Evolutionary conservation across 2,113 vertebrate genomes (phyloP).

Genomic region (Lynx canadensis): DNA sequence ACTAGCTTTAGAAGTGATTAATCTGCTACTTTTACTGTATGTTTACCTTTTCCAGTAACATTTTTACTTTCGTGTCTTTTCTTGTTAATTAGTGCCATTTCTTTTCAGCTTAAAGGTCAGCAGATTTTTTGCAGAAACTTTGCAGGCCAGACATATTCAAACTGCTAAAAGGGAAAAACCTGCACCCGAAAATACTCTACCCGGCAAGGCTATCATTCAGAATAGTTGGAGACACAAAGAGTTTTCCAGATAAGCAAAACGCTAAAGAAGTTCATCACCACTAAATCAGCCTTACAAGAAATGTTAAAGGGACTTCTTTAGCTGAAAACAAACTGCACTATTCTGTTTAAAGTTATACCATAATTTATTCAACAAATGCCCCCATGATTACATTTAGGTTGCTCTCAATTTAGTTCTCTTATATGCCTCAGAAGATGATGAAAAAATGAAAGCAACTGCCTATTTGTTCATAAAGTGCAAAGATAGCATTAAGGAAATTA

Average conservation of each 20-base stretch:
- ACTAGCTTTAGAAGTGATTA: neutral
- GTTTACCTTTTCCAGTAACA: neutral
- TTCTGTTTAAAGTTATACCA: neutral
- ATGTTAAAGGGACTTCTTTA: neutral
- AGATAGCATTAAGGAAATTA: neutral
- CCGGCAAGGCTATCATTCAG: neutral
- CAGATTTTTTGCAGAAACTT: neutral
- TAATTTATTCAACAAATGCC: constrained; percentile 20
- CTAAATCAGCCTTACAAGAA: neutral
- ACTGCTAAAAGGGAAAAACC: neutral
- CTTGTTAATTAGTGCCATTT: neutral
- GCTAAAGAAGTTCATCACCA: neutral
- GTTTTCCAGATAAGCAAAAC: neutral
- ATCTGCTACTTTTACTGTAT: neutral
- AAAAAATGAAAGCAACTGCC: neutral
- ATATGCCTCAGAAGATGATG: neutral
- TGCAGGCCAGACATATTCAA: neutral
- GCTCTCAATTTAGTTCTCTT: neutral
- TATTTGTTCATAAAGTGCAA: neutral
- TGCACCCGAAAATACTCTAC: neutral
- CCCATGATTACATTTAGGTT: neutral
- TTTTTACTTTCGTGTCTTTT: neutral
- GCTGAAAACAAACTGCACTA: neutral
- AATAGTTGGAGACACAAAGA: neutral
- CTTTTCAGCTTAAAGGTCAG: neutral